A percentile compares a stretch with the other conserved stretches of the same genome.
phyloP scores from a whole-genome alignment of 2,113 vertebrate species.

The Tympanuchus pallidicinctus region DNA sequence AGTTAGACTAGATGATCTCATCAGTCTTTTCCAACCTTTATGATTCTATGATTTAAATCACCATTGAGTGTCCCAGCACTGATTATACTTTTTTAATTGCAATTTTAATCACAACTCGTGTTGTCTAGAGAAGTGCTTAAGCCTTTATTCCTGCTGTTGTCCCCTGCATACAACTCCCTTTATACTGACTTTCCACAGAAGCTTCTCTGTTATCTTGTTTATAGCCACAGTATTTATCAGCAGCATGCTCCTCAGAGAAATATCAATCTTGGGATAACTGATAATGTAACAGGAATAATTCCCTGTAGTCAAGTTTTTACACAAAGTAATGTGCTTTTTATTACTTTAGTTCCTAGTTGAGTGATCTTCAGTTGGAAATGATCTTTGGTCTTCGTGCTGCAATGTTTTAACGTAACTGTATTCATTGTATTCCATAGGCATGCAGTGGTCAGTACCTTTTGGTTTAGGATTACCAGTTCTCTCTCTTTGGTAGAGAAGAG shows the following conservation, averaged over 20 bases:
- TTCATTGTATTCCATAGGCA: background rate
- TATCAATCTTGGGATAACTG: background rate
- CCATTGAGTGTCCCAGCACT: background rate
- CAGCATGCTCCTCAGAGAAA: background rate
- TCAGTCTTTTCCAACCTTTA: too few species aligned
- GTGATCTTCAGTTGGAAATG: background rate
- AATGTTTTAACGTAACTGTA: background rate
- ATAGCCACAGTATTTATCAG: background rate
- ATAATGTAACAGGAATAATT: background rate
- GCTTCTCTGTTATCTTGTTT: background rate
- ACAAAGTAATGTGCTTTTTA: background rate
- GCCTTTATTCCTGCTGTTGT: background rate
- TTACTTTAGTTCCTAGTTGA: background rate
- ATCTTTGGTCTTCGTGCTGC: background rate
- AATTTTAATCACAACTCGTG: background rate
- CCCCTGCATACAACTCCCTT: background rate
- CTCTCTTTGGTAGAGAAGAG: background rate
- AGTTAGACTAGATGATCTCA: too few species aligned
- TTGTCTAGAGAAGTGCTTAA: background rate
- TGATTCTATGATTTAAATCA: background rate
- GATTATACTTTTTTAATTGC: background rate
- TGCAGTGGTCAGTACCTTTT: background rate
- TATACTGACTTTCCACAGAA: background rate
- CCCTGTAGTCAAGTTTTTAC: background rate
- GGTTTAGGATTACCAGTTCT: background rate